Conservation (phyloP, 2,113 vertebrate genomes). For the Petrocephalus microphthalmus region DNA sequence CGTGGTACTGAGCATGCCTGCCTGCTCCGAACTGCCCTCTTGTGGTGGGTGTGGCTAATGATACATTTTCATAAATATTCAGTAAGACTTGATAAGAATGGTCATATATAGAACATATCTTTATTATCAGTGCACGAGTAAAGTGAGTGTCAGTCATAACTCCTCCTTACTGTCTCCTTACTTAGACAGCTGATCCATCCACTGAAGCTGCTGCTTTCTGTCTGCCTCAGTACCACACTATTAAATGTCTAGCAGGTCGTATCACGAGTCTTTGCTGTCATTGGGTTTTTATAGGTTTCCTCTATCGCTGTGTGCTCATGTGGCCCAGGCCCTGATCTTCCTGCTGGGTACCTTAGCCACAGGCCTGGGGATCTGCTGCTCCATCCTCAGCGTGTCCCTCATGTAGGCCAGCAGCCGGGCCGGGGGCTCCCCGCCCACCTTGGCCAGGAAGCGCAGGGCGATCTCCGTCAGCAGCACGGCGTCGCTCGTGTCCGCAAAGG, state of each 20-base stretch:
- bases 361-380: constrained; percentile 46
- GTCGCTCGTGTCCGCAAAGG: constrained; percentile 57
- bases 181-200: background rate
- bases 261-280: background rate
- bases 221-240: background rate
- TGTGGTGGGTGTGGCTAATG: background rate
- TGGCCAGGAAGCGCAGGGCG: constrained; percentile 57
- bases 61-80: background rate
- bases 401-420: constrained; percentile 47
- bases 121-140: background rate
- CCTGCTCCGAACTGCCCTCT: background rate
- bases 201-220: background rate
- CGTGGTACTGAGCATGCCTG: background rate
- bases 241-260: background rate
- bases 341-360: constrained; percentile 51
- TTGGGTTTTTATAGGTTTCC: background rate
- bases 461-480: constrained; percentile 50
- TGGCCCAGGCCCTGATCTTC: background rate
- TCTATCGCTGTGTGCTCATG: background rate
- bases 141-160: background rate
- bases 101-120: background rate
- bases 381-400: constrained; percentile 50
- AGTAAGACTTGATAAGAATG: background rate
- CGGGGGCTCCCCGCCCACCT: constrained; percentile 42
- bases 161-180: no score